These are phyloP conservation scores for Pecten maximus DNA, from an alignment of 2,888 invertebrate species.

Conservation along the genomic window DNA sequence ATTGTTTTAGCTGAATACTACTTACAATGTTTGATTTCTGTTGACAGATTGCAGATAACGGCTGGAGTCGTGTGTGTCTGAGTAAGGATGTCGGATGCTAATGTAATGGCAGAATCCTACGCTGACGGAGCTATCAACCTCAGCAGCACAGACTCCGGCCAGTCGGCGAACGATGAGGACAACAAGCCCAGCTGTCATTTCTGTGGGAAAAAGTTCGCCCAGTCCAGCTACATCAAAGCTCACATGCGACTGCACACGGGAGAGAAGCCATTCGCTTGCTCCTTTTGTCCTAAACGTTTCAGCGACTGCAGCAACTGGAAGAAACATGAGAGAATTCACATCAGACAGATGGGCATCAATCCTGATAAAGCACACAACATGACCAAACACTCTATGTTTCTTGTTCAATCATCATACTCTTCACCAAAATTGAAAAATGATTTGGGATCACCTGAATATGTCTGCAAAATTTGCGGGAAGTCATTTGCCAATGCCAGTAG, in stretches of 20 bases:
- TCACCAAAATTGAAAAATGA: slow-evolving; percentile 50
- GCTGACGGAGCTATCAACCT: slow-evolving; percentile 38
- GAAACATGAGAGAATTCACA: slow-evolving; percentile 78
- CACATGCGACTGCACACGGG: slow-evolving; percentile 78
- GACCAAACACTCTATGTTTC: slow-evolving; percentile 51
- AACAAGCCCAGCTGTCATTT: slow-evolving; percentile 73
- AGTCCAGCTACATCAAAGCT: slow-evolving; percentile 77
- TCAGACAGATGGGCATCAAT: slow-evolving; percentile 54
- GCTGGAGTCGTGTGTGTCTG: neutral
- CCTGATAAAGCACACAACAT: slow-evolving; percentile 51
- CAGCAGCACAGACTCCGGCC: slow-evolving; percentile 46
- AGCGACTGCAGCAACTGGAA: slow-evolving; percentile 79
- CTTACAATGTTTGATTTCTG: too few species aligned
- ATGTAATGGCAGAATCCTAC: slow-evolving; percentile 49
- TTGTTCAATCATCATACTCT: slow-evolving; percentile 45
- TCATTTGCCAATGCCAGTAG: slow-evolving; percentile 76
- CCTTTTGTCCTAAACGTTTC: slow-evolving; percentile 77
- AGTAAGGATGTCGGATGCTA: slow-evolving; percentile 46
- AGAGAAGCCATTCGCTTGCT: slow-evolving; percentile 78
- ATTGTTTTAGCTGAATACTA: too few species aligned
- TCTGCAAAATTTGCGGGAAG: slow-evolving; percentile 76
- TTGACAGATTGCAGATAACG: neutral
- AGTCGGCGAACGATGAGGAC: slow-evolving; percentile 48
- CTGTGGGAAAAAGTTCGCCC: slow-evolving; percentile 77
- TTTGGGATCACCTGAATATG: slow-evolving; percentile 27